Evolutionary conservation across 2,888 invertebrate genomes (phyloP).

Genomic region (Siphlonurus alternatus): DNA sequence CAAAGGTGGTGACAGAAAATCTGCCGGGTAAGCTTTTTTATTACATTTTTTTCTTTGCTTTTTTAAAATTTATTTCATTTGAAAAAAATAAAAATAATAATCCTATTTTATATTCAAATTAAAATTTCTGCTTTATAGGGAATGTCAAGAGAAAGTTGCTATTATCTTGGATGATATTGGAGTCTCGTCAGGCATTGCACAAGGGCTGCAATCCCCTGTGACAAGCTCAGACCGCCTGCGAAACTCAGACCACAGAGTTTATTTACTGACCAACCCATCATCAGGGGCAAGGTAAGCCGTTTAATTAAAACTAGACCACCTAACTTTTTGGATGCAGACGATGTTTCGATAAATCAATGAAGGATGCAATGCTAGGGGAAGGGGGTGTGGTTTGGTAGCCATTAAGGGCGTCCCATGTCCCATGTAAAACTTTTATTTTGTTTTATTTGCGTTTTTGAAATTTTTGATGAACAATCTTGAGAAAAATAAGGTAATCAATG

Average conservation of each 20-base stretch:
- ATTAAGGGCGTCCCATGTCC: too few species aligned
- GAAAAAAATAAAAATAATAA: neutral
- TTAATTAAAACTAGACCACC: neutral
- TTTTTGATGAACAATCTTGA: too few species aligned
- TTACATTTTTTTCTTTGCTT: neutral
- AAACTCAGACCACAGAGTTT: constrained; percentile 37
- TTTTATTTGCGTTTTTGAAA: neutral
- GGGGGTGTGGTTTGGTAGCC: neutral
- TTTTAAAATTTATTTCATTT: neutral
- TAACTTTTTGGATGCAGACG: neutral
- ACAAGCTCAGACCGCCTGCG: constrained; percentile 51
- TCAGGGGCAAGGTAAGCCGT: constrained; percentile 37
- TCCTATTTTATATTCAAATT: constrained; percentile 1
- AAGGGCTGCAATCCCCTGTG: constrained; percentile 53
- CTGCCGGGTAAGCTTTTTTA: neutral
- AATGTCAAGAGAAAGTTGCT: constrained; percentile 39
- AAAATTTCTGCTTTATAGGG: constrained; percentile 33
- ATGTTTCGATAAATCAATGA: too few species aligned
- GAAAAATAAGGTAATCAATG: too few species aligned
- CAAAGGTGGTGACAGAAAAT: neutral
- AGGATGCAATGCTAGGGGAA: neutral
- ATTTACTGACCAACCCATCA: constrained; percentile 34
- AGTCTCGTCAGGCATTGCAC: constrained; percentile 52
- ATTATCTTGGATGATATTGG: constrained; percentile 53
- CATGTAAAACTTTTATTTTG: neutral